phyloP scores from a whole-genome alignment of 1,140 invertebrate genomes.

The Drosophila leontia region DNA sequence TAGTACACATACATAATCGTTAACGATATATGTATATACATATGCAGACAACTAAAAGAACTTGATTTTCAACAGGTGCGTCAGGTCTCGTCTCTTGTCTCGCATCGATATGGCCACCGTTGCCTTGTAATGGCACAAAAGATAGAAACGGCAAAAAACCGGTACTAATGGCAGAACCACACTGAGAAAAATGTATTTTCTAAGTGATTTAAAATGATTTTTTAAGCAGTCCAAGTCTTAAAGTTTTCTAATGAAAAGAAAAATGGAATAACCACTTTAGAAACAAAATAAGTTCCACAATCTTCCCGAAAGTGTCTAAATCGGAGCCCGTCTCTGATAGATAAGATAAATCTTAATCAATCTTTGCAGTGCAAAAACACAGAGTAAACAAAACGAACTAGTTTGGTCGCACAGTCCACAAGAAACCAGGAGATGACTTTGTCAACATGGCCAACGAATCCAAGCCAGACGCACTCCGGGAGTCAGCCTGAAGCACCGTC shows the following conservation, averaged over 20 bases:
- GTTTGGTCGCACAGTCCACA: conserved; percentile 32
- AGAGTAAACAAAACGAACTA: conserved; percentile 38
- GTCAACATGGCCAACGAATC: conserved; percentile 57
- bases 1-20: conserved; percentile 8
- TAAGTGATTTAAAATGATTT: not conserved
- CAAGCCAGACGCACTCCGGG: conserved; percentile 30
- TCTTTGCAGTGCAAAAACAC: conserved; percentile 16
- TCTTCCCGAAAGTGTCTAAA: not conserved
- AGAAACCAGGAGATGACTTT: conserved; percentile 53
- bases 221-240: not conserved
- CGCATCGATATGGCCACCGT: conserved; percentile 49
- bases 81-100: conserved; percentile 49
- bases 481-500: conserved; percentile 3
- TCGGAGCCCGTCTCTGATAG: not conserved
- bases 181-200: conserved; percentile 1
- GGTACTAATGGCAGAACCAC: conserved; percentile 47
- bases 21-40: not conserved
- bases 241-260: not conserved
- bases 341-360: conserved; percentile 10
- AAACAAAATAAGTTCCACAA: not conserved
- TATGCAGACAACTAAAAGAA: conserved; percentile 59
- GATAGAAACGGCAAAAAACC: conserved; percentile 49
- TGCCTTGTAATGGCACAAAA: conserved; percentile 33
- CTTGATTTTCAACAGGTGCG: conserved; percentile 80
- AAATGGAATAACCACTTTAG: too few species aligned